Evolutionary conservation across 2,797 vertebrate species (phyloP).

Genomic region (Sebastolobus alascanus): DNA sequence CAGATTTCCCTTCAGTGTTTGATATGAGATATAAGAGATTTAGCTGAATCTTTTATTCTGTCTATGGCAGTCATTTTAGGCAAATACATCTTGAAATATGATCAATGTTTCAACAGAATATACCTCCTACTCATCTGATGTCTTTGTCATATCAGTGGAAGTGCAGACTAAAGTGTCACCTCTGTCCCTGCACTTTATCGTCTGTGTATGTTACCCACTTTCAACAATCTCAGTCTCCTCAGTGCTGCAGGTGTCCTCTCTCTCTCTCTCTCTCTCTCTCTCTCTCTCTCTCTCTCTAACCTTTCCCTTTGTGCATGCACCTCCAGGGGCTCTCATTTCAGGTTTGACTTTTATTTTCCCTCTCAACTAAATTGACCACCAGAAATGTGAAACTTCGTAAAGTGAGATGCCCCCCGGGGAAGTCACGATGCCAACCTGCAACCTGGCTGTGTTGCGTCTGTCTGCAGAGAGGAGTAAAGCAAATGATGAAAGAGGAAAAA

Average conservation of each 20-base stretch:
- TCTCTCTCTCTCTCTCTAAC: slow-evolving; percentile 36
- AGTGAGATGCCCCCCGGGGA: slow-evolving; percentile 62
- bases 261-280: slow-evolving; percentile 31
- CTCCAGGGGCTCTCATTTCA: slow-evolving; percentile 71
- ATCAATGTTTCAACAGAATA: background rate
- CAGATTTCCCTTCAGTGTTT: background rate
- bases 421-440: slow-evolving; percentile 55
- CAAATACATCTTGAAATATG: background rate
- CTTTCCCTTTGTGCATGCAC: slow-evolving; percentile 43
- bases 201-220: slow-evolving; percentile 10
- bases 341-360: slow-evolving; percentile 79
- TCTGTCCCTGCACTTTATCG: slow-evolving; percentile 2
- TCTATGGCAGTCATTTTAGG: background rate
- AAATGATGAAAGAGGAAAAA: slow-evolving; percentile 15
- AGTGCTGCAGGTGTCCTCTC: slow-evolving; percentile 27
- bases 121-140: slow-evolving; percentile 9
- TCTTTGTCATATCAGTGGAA: slow-evolving; percentile 3
- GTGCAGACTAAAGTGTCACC: slow-evolving; percentile 10
- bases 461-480: slow-evolving; percentile 50
- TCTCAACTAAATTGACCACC: slow-evolving; percentile 70
- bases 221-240: slow-evolving; percentile 40
- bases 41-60: background rate
- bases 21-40: background rate
- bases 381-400: slow-evolving; percentile 77
- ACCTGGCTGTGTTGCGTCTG: slow-evolving; percentile 50